Evolutionary conservation across 2,113 vertebrate genomes (phyloP).

Genomic region (Brachyhypopomus occidentalis): DNA sequence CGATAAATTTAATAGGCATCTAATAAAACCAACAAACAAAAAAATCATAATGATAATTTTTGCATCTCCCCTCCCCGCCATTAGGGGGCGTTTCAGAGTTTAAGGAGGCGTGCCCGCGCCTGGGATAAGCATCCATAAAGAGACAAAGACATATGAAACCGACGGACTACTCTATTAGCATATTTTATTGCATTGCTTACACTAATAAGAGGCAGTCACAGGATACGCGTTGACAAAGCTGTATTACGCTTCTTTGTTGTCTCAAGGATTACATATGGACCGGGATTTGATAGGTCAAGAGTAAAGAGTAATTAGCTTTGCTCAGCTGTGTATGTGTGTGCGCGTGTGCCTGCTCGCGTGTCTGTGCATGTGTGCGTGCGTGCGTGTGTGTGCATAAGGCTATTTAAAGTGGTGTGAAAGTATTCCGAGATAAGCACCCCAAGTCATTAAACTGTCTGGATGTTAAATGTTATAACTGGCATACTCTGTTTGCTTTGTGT

Average conservation of each 20-base stretch:
- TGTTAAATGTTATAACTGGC: constrained; percentile 24
- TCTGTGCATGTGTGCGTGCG: neutral
- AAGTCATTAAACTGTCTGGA: constrained; percentile 35
- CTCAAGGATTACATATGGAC: neutral
- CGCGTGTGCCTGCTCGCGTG: neutral
- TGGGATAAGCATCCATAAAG: neutral
- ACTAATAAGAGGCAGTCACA: neutral
- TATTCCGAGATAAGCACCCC: constrained; percentile 19
- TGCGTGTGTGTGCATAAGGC: neutral
- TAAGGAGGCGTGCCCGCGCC: neutral
- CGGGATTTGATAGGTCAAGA: neutral
- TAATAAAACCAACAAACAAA: neutral
- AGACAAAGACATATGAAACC: neutral
- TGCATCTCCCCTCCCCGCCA: constrained; percentile 32
- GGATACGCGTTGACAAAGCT: neutral
- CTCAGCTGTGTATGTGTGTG: neutral
- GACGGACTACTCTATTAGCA: neutral
- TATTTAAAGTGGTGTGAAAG: constrained; percentile 1
- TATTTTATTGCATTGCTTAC: neutral
- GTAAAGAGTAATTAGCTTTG: constrained; percentile 8
- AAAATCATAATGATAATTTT: neutral
- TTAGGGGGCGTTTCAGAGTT: constrained; percentile 26
- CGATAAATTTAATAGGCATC: too few species aligned
- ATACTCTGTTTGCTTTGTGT: neutral
- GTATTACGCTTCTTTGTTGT: neutral